Percentiles rank a stretch among this genome's conserved stretches.
Evolutionary conservation across 2,797 vertebrate species (phyloP).

Genomic region (Halcyon leucocephala): DNA sequence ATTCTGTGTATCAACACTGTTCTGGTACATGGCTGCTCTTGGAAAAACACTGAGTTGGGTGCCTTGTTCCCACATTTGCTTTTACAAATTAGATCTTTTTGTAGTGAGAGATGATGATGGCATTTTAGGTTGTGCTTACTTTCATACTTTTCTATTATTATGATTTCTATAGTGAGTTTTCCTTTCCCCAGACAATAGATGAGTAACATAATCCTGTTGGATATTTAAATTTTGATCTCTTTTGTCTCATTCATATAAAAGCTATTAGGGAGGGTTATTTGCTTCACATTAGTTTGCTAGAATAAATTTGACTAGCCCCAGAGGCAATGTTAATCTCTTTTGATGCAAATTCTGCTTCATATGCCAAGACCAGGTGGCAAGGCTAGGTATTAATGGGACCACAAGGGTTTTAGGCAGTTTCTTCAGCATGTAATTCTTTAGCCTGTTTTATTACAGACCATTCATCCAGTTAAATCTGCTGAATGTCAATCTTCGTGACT

Average conservation of each 20-base stretch:
- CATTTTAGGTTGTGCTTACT: background rate
- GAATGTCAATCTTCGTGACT: background rate
- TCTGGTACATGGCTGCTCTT: background rate
- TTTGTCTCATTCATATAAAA: slow-evolving; percentile 5
- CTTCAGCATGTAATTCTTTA: background rate
- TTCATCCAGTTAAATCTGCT: background rate
- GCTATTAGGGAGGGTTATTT: background rate
- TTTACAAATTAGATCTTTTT: background rate
- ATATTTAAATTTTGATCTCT: slow-evolving; percentile 19
- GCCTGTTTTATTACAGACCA: background rate
- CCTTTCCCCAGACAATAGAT: background rate
- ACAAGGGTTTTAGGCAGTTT: background rate
- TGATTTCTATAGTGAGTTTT: background rate
- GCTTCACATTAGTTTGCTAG: background rate
- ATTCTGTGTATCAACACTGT: background rate
- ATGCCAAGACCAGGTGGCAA: background rate
- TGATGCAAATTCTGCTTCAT: background rate
- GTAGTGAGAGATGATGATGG: background rate
- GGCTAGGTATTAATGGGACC: background rate
- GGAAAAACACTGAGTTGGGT: background rate
- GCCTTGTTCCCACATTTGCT: background rate
- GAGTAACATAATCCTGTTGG: background rate
- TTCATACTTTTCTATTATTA: background rate
- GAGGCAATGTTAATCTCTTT: slow-evolving; percentile 8
- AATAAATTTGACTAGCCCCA: background rate